These are phyloP conservation scores for Equus przewalskii DNA, from an alignment of 2,113 vertebrate genomes.

Conservation along the genomic window DNA sequence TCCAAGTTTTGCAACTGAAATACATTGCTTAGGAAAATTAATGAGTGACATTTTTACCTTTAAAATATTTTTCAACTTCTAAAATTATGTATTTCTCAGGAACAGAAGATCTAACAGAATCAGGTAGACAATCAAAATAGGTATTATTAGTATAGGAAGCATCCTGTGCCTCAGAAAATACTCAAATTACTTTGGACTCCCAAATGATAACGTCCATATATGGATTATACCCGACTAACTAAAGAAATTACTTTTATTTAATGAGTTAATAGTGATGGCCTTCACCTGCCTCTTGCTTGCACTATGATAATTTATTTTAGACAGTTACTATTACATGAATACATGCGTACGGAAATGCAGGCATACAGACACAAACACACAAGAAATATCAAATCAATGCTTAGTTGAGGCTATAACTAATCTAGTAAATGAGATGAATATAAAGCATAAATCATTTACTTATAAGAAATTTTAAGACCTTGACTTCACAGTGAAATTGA, in stretches of 20 bases:
- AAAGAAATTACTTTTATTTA: constrained; percentile 33
- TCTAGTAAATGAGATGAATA: constrained; percentile 56
- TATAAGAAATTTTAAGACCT: constrained; percentile 67
- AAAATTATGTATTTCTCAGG: neutral
- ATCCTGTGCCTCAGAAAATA: neutral
- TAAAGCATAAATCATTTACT: constrained; percentile 47
- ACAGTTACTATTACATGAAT: neutral
- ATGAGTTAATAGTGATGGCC: neutral
- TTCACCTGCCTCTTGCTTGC: neutral
- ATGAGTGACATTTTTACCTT: neutral
- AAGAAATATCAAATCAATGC: neutral
- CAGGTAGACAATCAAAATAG: neutral
- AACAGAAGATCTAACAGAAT: constrained; percentile 14
- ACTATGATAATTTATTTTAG: neutral
- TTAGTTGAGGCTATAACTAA: constrained; percentile 46
- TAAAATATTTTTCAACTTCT: constrained; percentile 3
- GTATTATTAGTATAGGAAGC: neutral
- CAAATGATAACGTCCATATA: neutral
- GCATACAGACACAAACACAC: neutral
- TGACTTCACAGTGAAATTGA: constrained; percentile 61
- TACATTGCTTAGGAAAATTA: constrained; percentile 20
- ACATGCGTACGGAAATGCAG: neutral
- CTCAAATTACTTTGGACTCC: neutral
- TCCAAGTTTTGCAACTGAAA: constrained; percentile 54
- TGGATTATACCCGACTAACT: neutral